Base-by-base conservation (phyloP, 2,113 vertebrate genomes). In the Electrona antarctica region DNA sequence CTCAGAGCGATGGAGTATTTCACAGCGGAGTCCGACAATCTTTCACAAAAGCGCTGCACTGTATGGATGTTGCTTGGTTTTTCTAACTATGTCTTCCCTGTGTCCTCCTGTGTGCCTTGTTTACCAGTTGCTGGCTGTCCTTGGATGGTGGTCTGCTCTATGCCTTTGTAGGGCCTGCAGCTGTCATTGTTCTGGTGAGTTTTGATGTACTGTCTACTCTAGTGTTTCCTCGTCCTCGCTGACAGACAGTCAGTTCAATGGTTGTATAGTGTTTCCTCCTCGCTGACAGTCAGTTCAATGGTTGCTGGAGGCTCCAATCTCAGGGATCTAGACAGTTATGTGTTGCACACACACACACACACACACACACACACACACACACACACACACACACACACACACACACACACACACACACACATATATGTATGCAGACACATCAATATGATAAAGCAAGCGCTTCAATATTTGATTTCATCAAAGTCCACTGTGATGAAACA, bases 111-210 rank as follows among this genome's bases (percentile, higher is more conserved):
- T 59, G 21, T 41, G 3, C 33, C 33, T 41, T 47, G 9, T 56
- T 1, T 67, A 71, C 2, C 79, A 98, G 97, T 88, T 98, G 97
- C 91, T 98, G 97, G 97, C 92, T 98, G 28, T 98, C 97, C 0
- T 88, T 98, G 85, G 97, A 98, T 86, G 97, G 97, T 0, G 96
- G 97, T 11, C 87, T 98, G 77, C 94, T 98, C 64, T 98, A 98
- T 0, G 96, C 97, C 79, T 98, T 98, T 15, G 97, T 98, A 56
- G 97, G 97, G 58, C 97, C 97, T 0, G 97, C 97, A 1, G 97
- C 97, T 0, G 96, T 97, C 91, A 97, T 98, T 4, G 97, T 98
- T 13, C 88, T 98, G 96, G 97, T 98, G 93, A 84, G 95, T 91
- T 6, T 48, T 33, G 51, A 9, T 8, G 0, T 46, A 6, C 33